These are phyloP conservation scores for Cerastis leucographa DNA, from an alignment of 2,888 invertebrate species.

Conservation along the genomic window DNA sequence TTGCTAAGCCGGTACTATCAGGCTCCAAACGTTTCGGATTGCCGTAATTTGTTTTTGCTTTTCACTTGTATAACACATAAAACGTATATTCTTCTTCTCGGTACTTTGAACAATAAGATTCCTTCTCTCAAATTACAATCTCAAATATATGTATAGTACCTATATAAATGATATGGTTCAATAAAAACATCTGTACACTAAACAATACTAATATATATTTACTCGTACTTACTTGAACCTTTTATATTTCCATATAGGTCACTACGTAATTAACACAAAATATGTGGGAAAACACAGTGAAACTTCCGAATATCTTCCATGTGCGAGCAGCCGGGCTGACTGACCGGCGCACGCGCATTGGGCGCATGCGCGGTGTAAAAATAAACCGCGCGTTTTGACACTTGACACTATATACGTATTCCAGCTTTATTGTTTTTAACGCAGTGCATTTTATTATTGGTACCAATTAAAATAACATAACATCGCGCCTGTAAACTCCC, in stretches of 20 bases:
- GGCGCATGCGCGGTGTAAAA: slow-evolving; percentile 69
- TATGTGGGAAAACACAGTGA: slow-evolving; percentile 3
- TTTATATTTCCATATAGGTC: slow-evolving; percentile 4
- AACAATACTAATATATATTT: neutral
- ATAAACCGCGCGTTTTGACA: slow-evolving; percentile 69
- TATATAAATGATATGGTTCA: slow-evolving; percentile 37
- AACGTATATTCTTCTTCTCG: too few relatives aligned
- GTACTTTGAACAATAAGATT: too few relatives aligned
- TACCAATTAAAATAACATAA: too few relatives aligned
- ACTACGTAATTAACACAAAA: slow-evolving; percentile 6
- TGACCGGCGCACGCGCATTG: slow-evolving; percentile 63
- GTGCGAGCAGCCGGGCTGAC: slow-evolving; percentile 59
- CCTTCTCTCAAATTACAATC: neutral
- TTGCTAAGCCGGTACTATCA: slow-evolving; percentile 29
- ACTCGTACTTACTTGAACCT: slow-evolving; percentile 38
- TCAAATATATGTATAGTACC: too few relatives aligned
- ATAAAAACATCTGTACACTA: neutral
- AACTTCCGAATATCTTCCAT: slow-evolving; percentile 38
- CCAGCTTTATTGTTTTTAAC: slow-evolving; percentile 16
- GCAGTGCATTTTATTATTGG: slow-evolving; percentile 1
- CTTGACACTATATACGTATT: slow-evolving; percentile 66
- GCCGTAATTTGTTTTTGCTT: neutral
- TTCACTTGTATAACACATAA: too few relatives aligned
- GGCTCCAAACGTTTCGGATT: neutral
- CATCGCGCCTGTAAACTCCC: too few relatives aligned